phyloP scores from a whole-genome alignment of 2,797 vertebrate species.

The Smutsia temminckii region DNA sequence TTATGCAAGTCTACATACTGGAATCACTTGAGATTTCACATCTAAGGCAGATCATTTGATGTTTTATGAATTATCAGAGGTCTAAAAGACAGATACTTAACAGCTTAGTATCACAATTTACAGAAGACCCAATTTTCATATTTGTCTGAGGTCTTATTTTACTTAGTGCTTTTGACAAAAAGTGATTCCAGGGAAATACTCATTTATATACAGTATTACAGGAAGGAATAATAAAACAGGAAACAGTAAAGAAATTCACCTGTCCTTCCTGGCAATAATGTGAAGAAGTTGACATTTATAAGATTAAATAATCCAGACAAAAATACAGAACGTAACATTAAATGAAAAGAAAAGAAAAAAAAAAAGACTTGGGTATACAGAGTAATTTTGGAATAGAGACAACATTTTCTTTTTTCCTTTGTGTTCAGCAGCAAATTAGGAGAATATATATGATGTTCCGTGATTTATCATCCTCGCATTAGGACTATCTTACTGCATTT shows the following conservation, averaged over 20 bases:
- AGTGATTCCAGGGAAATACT: slow-evolving; percentile 65
- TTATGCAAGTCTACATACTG: slow-evolving; percentile 75
- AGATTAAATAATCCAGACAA: slow-evolving; percentile 32
- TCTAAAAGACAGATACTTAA: slow-evolving; percentile 35
- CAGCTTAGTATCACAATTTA: slow-evolving; percentile 55
- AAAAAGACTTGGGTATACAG: not conserved
- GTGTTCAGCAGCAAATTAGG: not conserved
- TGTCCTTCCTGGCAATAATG: slow-evolving; percentile 58
- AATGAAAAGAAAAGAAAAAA: not conserved
- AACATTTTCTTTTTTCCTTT: not conserved
- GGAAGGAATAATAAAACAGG: slow-evolving; percentile 64
- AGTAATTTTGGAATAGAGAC: not conserved
- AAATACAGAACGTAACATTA: not conserved
- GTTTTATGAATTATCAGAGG: slow-evolving; percentile 68
- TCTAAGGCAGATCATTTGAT: slow-evolving; percentile 56
- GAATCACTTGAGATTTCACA: slow-evolving; percentile 65
- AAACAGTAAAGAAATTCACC: slow-evolving; percentile 66
- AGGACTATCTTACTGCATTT: slow-evolving; percentile 29
- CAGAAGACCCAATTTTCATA: slow-evolving; percentile 31
- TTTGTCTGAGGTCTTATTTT: slow-evolving; percentile 69
- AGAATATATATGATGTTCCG: not conserved
- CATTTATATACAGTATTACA: slow-evolving; percentile 76
- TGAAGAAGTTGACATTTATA: slow-evolving; percentile 20
- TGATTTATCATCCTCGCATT: not conserved
- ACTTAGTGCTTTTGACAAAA: slow-evolving; percentile 60